phyloP scores from a whole-genome alignment of 1,140 invertebrate species.

The Rhagoletis pomonella region DNA sequence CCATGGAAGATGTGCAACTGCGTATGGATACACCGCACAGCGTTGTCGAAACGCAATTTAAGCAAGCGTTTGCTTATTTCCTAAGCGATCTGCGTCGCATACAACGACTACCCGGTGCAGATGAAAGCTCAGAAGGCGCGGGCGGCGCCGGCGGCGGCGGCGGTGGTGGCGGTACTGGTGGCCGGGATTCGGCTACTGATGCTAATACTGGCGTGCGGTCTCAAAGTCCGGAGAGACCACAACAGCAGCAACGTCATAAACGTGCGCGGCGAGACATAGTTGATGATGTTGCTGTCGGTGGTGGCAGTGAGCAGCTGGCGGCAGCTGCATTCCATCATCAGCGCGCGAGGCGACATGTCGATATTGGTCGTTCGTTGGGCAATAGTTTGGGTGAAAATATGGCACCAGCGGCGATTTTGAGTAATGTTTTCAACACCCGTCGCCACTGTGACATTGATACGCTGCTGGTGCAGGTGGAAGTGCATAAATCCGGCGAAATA shows the following conservation, averaged over 20 bases:
- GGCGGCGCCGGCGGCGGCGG: background rate
- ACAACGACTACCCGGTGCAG: conserved; percentile 63
- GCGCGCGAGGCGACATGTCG: conserved; percentile 48
- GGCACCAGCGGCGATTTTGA: conserved; percentile 59
- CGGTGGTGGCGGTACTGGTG: conserved; percentile 25
- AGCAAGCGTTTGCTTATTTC: conserved; percentile 67
- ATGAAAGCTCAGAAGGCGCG: background rate
- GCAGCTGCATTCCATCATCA: background rate
- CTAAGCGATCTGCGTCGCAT: conserved; percentile 68
- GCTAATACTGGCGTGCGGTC: background rate
- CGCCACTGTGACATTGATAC: conserved; percentile 73
- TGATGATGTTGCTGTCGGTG: background rate
- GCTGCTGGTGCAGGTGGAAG: conserved; percentile 76
- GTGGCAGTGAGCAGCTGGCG: background rate
- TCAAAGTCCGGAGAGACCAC: background rate
- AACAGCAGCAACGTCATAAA: conserved; percentile 8
- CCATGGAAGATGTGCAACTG: conserved; percentile 65
- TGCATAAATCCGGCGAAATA: conserved; percentile 75
- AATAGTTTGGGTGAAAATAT: conserved; percentile 53
- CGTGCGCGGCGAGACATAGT: background rate
- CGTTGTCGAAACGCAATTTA: conserved; percentile 65
- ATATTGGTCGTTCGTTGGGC: conserved; percentile 3
- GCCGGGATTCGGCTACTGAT: conserved; percentile 13
- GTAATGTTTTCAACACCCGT: conserved; percentile 61
- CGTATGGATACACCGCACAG: conserved; percentile 66